Conservation (phyloP, 2,888 invertebrate species). For the Disparrhopalites patrizii region DNA sequence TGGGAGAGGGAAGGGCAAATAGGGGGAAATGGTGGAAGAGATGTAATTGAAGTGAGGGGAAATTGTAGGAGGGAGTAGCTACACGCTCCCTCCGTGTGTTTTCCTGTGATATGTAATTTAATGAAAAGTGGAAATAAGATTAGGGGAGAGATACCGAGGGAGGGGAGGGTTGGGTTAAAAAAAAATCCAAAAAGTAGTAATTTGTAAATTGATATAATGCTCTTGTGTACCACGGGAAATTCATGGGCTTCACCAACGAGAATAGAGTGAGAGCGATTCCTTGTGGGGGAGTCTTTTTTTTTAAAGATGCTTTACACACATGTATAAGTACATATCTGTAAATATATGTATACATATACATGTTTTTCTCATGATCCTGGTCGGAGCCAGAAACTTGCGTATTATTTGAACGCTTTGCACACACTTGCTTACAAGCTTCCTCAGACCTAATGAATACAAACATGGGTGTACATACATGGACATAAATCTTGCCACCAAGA, state of each 20-base stretch:
- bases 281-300: background rate
- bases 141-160: no score
- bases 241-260: no score
- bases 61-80: background rate
- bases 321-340: no score
- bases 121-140: conserved; percentile 20
- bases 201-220: conserved; percentile 25
- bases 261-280: background rate
- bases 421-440: no score
- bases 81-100: background rate
- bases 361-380: no score
- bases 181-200: conserved; percentile 10
- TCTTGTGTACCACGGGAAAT: background rate
- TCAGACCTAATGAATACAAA: no score
- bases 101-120: background rate
- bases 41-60: background rate
- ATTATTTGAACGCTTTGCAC: no score
- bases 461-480: no score
- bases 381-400: no score
- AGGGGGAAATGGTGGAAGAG: background rate
- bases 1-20: background rate
- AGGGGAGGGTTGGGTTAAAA: background rate
- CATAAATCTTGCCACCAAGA: no score
- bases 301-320: no score
- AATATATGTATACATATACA: no score